A percentile compares a stretch with the other conserved stretches of the same genome.
Evolutionary conservation across 1,140 invertebrate species (phyloP).

Genomic region (Panonychus citri): DNA sequence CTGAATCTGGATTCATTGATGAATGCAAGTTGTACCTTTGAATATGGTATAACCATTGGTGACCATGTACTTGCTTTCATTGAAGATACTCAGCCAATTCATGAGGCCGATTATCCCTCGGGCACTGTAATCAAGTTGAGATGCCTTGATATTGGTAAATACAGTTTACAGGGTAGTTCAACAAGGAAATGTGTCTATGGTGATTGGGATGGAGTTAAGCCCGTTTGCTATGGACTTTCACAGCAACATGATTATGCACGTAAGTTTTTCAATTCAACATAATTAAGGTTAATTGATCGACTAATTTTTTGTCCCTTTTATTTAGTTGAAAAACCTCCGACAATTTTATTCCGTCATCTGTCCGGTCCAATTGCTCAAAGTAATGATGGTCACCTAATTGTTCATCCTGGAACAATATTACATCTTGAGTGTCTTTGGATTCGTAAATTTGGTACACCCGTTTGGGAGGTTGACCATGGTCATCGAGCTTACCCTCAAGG

Average conservation of each 20-base stretch:
- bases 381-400: constrained; percentile 54
- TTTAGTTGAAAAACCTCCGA: constrained; percentile 56
- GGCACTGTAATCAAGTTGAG: constrained; percentile 40
- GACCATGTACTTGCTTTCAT: constrained; percentile 55
- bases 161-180: constrained; percentile 31
- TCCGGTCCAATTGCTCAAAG: constrained; percentile 59
- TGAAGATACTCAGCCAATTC: constrained; percentile 45
- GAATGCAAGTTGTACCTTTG: constrained; percentile 45
- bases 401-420: constrained; percentile 55
- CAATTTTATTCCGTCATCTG: constrained; percentile 52
- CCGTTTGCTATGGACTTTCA: constrained; percentile 50
- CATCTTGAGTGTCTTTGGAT: constrained; percentile 71
- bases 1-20: constrained; percentile 4
- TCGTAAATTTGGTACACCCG: constrained; percentile 51
- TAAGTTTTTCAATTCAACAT: background rate
- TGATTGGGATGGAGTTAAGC: constrained; percentile 49
- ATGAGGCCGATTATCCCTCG: constrained; percentile 49
- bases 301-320: background rate
- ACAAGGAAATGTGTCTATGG: constrained; percentile 41
- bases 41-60: constrained; percentile 29
- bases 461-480: constrained; percentile 47
- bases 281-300: background rate
- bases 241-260: constrained; percentile 56
- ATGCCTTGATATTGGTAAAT: constrained; percentile 56
- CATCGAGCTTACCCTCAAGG: constrained; percentile 44